Base-by-base conservation (phyloP, 2,797 vertebrate genomes). In the Neomorphus geoffroyi region DNA sequence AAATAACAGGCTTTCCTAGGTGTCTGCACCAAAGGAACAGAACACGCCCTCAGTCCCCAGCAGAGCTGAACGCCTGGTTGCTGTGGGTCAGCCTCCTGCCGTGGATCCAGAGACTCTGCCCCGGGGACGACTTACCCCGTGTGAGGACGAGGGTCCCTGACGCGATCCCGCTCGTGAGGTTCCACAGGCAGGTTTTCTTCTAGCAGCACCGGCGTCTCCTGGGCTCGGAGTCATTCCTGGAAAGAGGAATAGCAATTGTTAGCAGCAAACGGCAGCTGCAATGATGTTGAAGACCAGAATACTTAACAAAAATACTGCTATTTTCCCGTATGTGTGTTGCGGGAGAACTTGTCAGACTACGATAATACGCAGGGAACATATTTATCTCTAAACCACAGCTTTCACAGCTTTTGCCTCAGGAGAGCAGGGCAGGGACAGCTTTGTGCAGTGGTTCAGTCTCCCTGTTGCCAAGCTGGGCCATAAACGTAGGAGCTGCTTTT, bases 131-230 rank as follows among this genome's bases (percentile, higher is more conserved):
- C 88, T 94, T n/a, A 88, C 86, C n/a, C 13, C 8, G 2, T 28
- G 60, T 23, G 33, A 39, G 23, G 26, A 23, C 19, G 8, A 15
- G 3, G 8, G 13, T 74, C n/a, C 32, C 37, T 0, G 0, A 1
- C 0, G 0, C 14, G 0, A 15, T 41, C 24, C 11, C 0, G 0
- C 24, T 19, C 8, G 7, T 27, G 18, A 66, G 8, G 19, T 85
- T 45, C 26, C 41, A 35, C 28, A 3, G 50, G 13, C 19, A 17
- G 13, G 12, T 75, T 74, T 33, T 8, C 30, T 78, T 53, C 65
- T 19, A n/a, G 16, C 21, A 43, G 18, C 30, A 30, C 13, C 2
- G 0, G 4, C 3, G 0, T 32, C 32, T 41, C 18, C 60, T 18
- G 70, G 10, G 19, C 32, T 57, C 33, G 28, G 8, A 24, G 13